Evolutionary conservation across 2,797 vertebrate species (phyloP).

Genomic region (Hybognathus amarus): DNA sequence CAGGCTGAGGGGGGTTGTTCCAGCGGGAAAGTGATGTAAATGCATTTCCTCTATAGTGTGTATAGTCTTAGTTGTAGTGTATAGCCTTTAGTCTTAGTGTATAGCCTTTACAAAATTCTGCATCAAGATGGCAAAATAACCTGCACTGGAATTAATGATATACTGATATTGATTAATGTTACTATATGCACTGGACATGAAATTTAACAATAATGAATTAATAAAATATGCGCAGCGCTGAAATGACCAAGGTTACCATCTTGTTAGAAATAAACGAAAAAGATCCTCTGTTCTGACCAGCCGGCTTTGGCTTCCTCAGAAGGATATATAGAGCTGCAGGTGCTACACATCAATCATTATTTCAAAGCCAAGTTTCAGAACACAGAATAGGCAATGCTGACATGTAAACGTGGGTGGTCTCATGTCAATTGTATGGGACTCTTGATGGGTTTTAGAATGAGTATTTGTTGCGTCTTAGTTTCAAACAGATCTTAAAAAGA

Average conservation of each 20-base stretch:
- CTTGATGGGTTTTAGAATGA: background rate
- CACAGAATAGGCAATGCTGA: background rate
- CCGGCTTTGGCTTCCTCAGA: background rate
- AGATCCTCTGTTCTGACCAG: background rate
- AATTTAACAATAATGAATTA: background rate
- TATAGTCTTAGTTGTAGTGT: background rate
- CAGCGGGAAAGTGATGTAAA: no score
- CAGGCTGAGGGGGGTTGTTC: no score
- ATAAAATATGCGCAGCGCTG: background rate
- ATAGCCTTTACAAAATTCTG: background rate
- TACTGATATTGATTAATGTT: background rate
- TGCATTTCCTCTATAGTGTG: no score
- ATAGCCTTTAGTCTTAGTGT: no score
- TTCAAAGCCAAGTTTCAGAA: background rate
- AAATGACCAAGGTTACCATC: background rate
- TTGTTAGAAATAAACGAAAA: background rate
- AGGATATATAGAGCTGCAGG: background rate
- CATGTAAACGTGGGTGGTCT: background rate
- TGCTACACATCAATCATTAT: background rate
- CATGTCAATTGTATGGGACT: background rate
- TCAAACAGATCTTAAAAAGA: background rate
- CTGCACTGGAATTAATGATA: background rate
- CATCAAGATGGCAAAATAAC: background rate
- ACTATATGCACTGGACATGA: background rate
- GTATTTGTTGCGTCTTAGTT: background rate